These are phyloP conservation scores for Parnassius glacialis DNA, from an alignment of 2,888 invertebrate genomes.

Conservation along the genomic window DNA sequence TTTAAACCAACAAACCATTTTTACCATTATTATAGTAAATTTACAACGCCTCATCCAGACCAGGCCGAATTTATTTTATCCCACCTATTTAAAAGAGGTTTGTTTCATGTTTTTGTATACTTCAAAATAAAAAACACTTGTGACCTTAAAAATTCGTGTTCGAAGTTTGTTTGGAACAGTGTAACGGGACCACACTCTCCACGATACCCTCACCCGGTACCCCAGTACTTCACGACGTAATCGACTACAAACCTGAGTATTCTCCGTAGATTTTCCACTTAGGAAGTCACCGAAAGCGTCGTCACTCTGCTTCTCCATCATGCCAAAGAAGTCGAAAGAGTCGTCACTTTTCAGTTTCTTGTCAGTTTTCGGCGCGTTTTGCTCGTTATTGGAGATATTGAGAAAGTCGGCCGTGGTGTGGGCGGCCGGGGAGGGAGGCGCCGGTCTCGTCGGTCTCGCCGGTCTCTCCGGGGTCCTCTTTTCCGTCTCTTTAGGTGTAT, in stretches of 20 bases:
- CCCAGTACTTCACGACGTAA: too few relatives aligned
- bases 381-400: slow-evolving; percentile 44
- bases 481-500: slow-evolving; percentile 47
- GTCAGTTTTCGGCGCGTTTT: slow-evolving; percentile 36
- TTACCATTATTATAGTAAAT: too few relatives aligned
- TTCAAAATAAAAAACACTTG: too few relatives aligned
- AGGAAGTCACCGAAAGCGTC: slow-evolving; percentile 74
- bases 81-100: too few relatives aligned
- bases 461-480: slow-evolving; percentile 57
- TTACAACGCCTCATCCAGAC: too few relatives aligned
- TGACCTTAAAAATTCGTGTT: too few relatives aligned
- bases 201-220: too few relatives aligned
- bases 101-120: too few relatives aligned
- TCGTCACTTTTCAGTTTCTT: slow-evolving; percentile 67
- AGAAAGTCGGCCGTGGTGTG: slow-evolving; percentile 59
- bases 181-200: too few relatives aligned
- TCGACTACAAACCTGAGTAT: slow-evolving; percentile 35
- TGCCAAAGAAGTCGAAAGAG: slow-evolving; percentile 82
- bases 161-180: too few relatives aligned
- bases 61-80: too few relatives aligned
- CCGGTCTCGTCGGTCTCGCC: slow-evolving; percentile 38
- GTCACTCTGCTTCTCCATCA: slow-evolving; percentile 78
- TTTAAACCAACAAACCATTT: too few relatives aligned
- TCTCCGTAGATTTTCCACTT: slow-evolving; percentile 50
- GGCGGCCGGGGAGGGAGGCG: slow-evolving; percentile 36